Conservation (phyloP, 1,140 invertebrate genomes). For the Cotesia vestalis region DNA sequence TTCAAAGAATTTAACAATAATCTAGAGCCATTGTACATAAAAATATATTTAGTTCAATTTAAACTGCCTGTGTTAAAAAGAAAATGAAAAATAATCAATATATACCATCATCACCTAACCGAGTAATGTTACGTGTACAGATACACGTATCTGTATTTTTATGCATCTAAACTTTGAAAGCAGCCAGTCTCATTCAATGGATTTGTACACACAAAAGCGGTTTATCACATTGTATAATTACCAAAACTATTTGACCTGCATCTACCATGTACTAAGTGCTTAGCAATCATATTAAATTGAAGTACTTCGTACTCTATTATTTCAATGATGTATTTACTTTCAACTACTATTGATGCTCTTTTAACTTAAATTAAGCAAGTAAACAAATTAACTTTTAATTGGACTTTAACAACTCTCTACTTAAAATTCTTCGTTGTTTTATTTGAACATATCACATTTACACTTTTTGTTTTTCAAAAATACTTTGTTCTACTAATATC, state of each 20-base stretch:
- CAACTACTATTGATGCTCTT: background rate
- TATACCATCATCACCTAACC: conserved; percentile 30
- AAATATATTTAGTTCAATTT: too few species aligned
- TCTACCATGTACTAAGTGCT: background rate
- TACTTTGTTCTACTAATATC: too few species aligned
- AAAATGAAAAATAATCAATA: conserved; percentile 30
- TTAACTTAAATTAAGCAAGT: background rate
- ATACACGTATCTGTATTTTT: conserved; percentile 3
- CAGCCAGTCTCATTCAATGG: conserved; percentile 16
- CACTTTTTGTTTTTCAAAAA: too few species aligned
- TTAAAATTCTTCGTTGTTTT: background rate
- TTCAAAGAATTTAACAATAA: too few species aligned
- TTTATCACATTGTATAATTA: background rate
- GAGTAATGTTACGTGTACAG: too few species aligned
- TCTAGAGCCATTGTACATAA: too few species aligned
- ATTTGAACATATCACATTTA: too few species aligned
- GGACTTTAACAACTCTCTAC: background rate
- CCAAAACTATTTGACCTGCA: conserved; percentile 9
- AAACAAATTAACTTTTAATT: background rate
- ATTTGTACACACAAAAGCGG: conserved; percentile 25
- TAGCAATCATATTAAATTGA: background rate
- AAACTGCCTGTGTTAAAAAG: background rate
- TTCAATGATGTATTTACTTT: background rate
- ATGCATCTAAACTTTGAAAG: conserved; percentile 1
- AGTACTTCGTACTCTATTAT: background rate